A percentile compares a stretch with the other conserved stretches of the same genome.
phyloP scores from a whole-genome alignment of 2,888 invertebrate genomes.

The Cheilosia urbana region DNA sequence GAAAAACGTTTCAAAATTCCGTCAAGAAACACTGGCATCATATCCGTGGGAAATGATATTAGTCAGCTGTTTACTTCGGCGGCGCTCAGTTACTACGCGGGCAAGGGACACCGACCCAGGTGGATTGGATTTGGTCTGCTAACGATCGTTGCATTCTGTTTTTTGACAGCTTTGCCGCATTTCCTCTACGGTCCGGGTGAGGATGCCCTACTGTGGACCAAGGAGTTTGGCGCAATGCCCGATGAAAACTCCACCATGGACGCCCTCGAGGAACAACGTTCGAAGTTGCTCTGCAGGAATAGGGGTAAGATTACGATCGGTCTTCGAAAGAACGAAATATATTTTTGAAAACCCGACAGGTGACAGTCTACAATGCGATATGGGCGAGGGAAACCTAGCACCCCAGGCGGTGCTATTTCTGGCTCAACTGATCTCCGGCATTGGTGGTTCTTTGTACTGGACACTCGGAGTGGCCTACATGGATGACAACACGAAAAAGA shows the following conservation, averaged over 20 bases:
- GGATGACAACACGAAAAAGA: slow-evolving; percentile 91
- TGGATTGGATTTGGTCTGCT: slow-evolving; percentile 88
- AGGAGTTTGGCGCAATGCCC: slow-evolving; percentile 85
- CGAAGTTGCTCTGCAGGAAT: slow-evolving; percentile 86
- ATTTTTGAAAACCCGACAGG: slow-evolving; percentile 18
- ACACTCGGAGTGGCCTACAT: slow-evolving; percentile 89
- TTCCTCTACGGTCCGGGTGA: slow-evolving; percentile 88
- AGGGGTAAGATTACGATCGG: slow-evolving; percentile 77
- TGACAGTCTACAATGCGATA: slow-evolving; percentile 83
- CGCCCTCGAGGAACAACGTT: slow-evolving; percentile 84
- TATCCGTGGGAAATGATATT: slow-evolving; percentile 90
- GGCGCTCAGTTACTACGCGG: slow-evolving; percentile 88
- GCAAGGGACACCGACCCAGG: slow-evolving; percentile 88
- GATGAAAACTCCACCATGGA: slow-evolving; percentile 83
- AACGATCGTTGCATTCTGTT: slow-evolving; percentile 87
- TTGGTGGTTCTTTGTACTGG: slow-evolving; percentile 88
- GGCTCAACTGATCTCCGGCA: slow-evolving; percentile 89
- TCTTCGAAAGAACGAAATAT: not conserved
- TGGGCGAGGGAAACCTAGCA: slow-evolving; percentile 86
- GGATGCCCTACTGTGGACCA: slow-evolving; percentile 87
- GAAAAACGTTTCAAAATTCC: slow-evolving; percentile 90
- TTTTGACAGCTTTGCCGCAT: slow-evolving; percentile 88
- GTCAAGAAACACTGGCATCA: slow-evolving; percentile 88
- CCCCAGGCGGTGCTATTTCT: slow-evolving; percentile 87
- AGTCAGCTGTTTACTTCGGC: slow-evolving; percentile 88